Base-by-base conservation (phyloP, 2,888 invertebrate species). In the Argyresthia albistria region DNA sequence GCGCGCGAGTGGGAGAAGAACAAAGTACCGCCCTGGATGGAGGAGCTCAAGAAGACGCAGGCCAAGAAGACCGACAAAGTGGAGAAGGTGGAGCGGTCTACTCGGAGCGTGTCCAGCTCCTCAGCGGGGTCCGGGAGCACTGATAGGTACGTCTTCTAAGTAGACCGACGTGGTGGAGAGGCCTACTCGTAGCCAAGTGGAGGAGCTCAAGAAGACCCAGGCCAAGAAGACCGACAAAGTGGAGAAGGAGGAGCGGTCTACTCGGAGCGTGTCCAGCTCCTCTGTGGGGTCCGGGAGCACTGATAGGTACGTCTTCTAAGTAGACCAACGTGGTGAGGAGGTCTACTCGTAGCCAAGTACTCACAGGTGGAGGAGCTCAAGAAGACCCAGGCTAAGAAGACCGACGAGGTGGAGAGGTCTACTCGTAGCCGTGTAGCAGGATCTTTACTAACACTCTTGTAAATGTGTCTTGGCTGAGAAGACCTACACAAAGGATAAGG, bases 291-390 rank as follows among this genome's bases (percentile, higher is more conserved):
- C 68, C 4, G 80, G 80, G 2, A 84, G 83, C 56, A 83, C 84
- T 4, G 84, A 84, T 64, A 79, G 81, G 82, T 80, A 53, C 25
- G 25, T 25, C 25, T 25, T 25, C 25, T 25, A 25, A 25, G 25
- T 4, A 25, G 25, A 25, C 25, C 2, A 6, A 25, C 25, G 6
- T 25, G 25, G 6, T 25, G 25, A 6, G 6, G 3, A 25, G 25
- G n/a, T 10, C 37, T 10, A 37, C 37, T 37, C 8, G 37, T 10
- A 37, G 37, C 37, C 37, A 9, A n/a, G 84, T 91, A 0, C 88
- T 92, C n/a, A 92, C 92, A 94, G 94, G 92, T 95, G 89, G 93
- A 90, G 59, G 94, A 95, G 69, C 89, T 95, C 59, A 94, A 94
- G 68, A 88, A 93, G 58, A 94, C 92, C 65, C 95, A 95, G 73